phyloP scores from a whole-genome alignment of 2,113 vertebrate genomes.

The Mesitornis unicolor region DNA sequence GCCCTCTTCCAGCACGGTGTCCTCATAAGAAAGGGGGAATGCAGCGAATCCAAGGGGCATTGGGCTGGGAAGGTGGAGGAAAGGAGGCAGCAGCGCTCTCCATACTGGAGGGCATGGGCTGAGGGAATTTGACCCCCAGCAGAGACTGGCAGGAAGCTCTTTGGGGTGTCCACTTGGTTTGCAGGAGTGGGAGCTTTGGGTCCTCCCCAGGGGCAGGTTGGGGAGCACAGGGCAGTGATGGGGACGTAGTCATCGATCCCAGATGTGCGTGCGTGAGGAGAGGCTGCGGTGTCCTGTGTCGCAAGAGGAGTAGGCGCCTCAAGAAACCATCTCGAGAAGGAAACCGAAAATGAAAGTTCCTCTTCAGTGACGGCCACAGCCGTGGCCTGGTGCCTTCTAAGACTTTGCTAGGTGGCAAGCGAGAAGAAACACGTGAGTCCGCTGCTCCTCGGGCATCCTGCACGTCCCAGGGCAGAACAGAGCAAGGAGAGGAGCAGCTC shows the following conservation, averaged over 20 bases:
- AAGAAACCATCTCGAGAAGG: not conserved
- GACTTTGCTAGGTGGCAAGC: not conserved
- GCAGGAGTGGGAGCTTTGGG: not conserved
- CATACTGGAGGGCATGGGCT: not conserved
- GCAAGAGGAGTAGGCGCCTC: not conserved
- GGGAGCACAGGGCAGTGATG: fast-evolving
- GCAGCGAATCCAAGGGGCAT: not conserved
- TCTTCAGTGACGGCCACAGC: not conserved
- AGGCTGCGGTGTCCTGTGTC: fast-evolving
- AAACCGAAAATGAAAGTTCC: conserved; percentile 36
- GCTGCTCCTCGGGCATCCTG: not conserved
- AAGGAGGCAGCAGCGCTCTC: not conserved
- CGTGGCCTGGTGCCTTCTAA: not conserved
- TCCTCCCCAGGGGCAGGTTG: fast-evolving
- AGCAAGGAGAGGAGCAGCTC: not conserved
- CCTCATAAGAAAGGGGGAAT: fast-evolving
- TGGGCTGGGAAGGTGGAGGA: not conserved
- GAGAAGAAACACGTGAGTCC: not conserved
- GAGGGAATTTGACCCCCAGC: fast-evolving
- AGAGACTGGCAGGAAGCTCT: fast-evolving
- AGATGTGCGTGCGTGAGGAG: not conserved
- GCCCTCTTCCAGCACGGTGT: fast-evolving
- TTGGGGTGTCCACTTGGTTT: fast-evolving
- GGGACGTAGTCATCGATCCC: not conserved
- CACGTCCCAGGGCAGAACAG: fast-evolving